Base-by-base conservation (phyloP, 2,113 vertebrate species). In the Hippocampus abdominalis region DNA sequence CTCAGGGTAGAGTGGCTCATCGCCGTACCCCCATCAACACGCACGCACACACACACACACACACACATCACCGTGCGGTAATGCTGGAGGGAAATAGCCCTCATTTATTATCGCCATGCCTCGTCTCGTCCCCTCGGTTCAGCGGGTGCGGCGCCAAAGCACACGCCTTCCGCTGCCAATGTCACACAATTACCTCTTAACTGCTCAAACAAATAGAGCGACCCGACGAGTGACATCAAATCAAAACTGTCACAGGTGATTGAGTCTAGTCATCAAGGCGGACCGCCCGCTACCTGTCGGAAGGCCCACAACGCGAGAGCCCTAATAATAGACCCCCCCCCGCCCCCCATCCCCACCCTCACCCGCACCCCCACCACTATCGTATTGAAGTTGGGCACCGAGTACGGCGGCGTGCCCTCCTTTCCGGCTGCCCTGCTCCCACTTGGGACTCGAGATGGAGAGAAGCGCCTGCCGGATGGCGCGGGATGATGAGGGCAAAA, bases 141-240 rank as follows among this genome's bases (percentile, higher is more conserved):
- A 88, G 88, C 86, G 91, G 81, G 82, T 88, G 91, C 85, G 7
- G 71, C 79, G 84, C 89, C 87, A 89, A 90, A 94, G 91, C 68
- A 86, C 68, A 86, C 92, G 91, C 82, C 88, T 92, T 92, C 88
- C 89, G 92, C 78, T 82, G 92, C 93, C 96, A 94, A 96, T 98
- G 95, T 98, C 94, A 95, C 94, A 95, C 96, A 98, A 99, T 99
- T 98, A 98, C 96, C 95, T 96, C 94, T 96, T 98, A 98, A 99
- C 93, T 96, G 95, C 94, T 96, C 96, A 97, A 97, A 98, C 95
- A 98, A 98, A 98, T 95, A 95, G 94, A 93, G 93, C 93, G 93
- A 93, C 94, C 91, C 91, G 90, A 90, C 93, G 95, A 96, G 95
- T 98, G 96, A 98, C 95, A 98, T 94, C 94, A 94, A 94, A 98